Percentiles rank a stretch among this genome's conserved stretches.
These are phyloP conservation scores for Callocephalon fimbriatum DNA, from an alignment of 2,113 vertebrate species.

Conservation along the genomic window DNA sequence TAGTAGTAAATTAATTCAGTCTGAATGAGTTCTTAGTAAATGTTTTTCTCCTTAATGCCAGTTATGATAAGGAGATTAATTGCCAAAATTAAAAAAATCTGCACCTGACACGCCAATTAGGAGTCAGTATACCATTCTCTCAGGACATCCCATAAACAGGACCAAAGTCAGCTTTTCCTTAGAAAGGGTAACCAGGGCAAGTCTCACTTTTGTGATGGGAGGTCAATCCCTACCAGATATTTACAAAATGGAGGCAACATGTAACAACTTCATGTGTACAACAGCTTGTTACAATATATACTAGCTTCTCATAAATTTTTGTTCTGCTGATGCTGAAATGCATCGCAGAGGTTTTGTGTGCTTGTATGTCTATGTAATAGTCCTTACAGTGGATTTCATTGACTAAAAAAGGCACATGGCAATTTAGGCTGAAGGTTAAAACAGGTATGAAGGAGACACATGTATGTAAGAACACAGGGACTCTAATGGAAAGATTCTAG, in stretches of 20 bases:
- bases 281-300: not conserved
- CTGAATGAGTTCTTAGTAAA: not conserved
- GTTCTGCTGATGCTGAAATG: not conserved
- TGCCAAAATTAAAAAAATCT: not conserved
- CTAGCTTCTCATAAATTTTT: not conserved
- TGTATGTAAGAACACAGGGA: rapidly evolving
- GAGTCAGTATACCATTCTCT: not conserved
- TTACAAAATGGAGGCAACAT: not conserved
- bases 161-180: not conserved
- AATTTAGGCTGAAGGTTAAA: not conserved
- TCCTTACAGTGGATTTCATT: not conserved
- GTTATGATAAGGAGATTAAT: not conserved
- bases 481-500: not conserved
- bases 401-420: not conserved
- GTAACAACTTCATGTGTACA: not conserved
- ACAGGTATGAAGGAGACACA: rapidly evolving
- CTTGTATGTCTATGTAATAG: not conserved
- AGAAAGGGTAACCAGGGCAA: not conserved
- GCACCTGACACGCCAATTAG: not conserved
- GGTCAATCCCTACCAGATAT: not conserved
- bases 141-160: not conserved
- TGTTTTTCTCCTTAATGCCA: not conserved
- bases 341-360: not conserved
- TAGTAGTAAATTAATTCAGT: not conserved
- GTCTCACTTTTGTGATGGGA: not conserved